These are phyloP conservation scores for Leguminivora glycinivorella DNA, from an alignment of 1,140 invertebrate species.

Conservation along the genomic window DNA sequence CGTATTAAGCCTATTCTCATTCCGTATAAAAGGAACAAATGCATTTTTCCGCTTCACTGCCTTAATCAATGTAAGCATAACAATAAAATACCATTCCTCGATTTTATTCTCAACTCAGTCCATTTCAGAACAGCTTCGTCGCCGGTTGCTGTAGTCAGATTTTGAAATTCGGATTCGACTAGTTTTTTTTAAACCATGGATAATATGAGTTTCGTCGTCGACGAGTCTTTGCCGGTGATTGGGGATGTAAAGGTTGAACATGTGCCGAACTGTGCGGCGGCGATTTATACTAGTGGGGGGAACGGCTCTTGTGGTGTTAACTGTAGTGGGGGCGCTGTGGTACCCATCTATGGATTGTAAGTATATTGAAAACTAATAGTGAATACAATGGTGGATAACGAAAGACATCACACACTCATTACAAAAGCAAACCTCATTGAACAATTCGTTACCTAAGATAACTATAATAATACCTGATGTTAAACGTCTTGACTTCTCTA, in stretches of 20 bases:
- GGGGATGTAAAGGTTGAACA: slow-evolving; percentile 15
- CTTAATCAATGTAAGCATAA: slow-evolving; percentile 16
- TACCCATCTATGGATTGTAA: slow-evolving; percentile 41
- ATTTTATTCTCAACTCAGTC: slow-evolving; percentile 23
- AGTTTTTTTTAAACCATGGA: slow-evolving; percentile 39
- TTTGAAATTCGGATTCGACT: not conserved
- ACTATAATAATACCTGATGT: no score
- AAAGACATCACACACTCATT: no score
- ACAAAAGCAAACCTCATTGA: no score
- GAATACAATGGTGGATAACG: no score
- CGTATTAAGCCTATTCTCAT: not conserved
- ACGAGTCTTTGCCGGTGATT: slow-evolving; percentile 38
- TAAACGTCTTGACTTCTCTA: no score
- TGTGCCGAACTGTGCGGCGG: slow-evolving; percentile 32
- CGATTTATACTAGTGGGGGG: slow-evolving; percentile 34
- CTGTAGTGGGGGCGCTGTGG: slow-evolving; percentile 18
- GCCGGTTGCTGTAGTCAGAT: not conserved
- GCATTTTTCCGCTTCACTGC: slow-evolving; percentile 9
- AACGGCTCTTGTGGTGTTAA: not conserved
- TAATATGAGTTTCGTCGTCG: slow-evolving; percentile 46
- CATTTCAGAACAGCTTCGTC: not conserved
- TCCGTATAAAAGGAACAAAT: not conserved
- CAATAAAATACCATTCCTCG: slow-evolving; percentile 21
- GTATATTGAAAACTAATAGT: slow-evolving; percentile 19
- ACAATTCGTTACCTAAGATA: not conserved